phyloP scores from a whole-genome alignment of 2,888 invertebrate genomes.

The Gasteruption jaculator region DNA sequence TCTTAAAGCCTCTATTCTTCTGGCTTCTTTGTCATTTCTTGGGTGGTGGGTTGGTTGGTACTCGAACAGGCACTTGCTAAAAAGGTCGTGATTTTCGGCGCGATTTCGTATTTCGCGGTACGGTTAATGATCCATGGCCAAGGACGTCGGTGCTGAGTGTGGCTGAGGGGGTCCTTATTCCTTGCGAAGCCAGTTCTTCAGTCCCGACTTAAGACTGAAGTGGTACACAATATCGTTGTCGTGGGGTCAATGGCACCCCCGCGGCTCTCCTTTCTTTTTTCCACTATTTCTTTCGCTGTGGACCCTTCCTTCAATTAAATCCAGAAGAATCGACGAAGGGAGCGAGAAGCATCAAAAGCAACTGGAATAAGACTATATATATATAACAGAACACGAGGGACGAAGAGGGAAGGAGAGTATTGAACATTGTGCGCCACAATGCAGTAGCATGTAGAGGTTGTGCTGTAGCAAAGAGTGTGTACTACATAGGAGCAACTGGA shows the following conservation, averaged over 20 bases:
- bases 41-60: no score
- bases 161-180: constrained; percentile 48
- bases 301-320: constrained; percentile 41
- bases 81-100: constrained; percentile 39
- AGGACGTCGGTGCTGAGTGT: constrained; percentile 46
- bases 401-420: constrained; percentile 29
- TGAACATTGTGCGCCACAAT: constrained; percentile 38
- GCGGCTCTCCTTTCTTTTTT: constrained; percentile 25
- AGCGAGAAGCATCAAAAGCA: no score
- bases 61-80: constrained; percentile 23
- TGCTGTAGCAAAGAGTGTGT: constrained; percentile 30
- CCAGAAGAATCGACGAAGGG: constrained; percentile 32
- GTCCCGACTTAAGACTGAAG: constrained; percentile 44
- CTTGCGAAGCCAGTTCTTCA: constrained; percentile 39
- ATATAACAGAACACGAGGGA: no score
- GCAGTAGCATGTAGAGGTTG: constrained; percentile 34
- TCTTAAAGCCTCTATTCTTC: no score
- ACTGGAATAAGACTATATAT: no score
- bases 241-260: constrained; percentile 48
- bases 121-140: constrained; percentile 47
- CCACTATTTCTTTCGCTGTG: constrained; percentile 12
- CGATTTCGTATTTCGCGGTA: constrained; percentile 40
- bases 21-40: no score
- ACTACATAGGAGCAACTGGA: constrained; percentile 44
- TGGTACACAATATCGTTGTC: constrained; percentile 47